Conservation (phyloP, 2,797 vertebrate genomes). For the Hipposideros larvatus region DNA sequence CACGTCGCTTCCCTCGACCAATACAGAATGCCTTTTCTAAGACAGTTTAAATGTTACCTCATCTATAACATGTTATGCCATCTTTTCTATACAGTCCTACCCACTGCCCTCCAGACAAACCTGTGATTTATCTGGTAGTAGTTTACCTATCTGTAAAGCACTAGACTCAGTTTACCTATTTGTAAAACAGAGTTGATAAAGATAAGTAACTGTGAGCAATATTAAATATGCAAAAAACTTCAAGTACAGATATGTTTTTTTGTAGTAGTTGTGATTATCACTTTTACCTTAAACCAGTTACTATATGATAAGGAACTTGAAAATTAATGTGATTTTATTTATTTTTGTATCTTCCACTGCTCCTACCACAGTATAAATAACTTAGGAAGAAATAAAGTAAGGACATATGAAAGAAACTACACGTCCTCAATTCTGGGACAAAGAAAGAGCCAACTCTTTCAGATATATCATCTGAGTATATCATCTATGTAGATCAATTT, state of each 20-base stretch:
- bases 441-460: constrained; percentile 75
- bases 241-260: background rate
- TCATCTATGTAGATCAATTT: constrained; percentile 76
- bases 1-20: background rate
- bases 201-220: background rate
- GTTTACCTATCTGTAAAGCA: background rate
- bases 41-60: background rate
- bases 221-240: background rate
- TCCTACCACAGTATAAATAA: background rate
- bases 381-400: background rate
- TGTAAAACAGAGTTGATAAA: background rate
- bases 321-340: background rate
- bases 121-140: background rate
- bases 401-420: background rate
- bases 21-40: background rate
- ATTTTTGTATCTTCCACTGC: background rate
- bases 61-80: background rate
- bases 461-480: constrained; percentile 70
- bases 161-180: background rate
- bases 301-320: background rate
- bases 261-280: background rate
- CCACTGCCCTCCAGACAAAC: background rate
- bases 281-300: constrained; percentile 43
- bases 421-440: constrained; percentile 72
- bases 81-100: background rate